A percentile compares a stretch with the other conserved stretches of the same genome.
Evolutionary conservation across 2,113 vertebrate genomes (phyloP).

Genomic region (Gobiocypris rarus): DNA sequence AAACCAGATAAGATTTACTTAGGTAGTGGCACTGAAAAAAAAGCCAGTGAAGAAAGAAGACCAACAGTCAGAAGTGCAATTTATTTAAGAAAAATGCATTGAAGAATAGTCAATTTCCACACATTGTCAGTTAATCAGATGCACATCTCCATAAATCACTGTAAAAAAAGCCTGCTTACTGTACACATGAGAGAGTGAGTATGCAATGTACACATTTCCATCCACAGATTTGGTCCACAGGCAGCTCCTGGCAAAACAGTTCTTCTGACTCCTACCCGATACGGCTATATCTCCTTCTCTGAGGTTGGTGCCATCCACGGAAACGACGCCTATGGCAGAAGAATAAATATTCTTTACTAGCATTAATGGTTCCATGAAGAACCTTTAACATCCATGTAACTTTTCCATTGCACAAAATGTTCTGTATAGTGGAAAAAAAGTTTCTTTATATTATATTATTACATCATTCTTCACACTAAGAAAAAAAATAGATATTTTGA

Average conservation of each 20-base stretch:
- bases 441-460: neutral
- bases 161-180: slow-evolving; percentile 60
- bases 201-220: slow-evolving; percentile 73
- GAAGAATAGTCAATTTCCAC: too few relatives aligned
- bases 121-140: too few relatives aligned
- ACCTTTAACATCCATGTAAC: neutral
- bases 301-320: slow-evolving; percentile 65
- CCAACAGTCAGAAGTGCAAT: too few relatives aligned
- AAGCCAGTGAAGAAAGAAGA: too few relatives aligned
- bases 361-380: neutral
- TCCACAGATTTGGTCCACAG: slow-evolving; percentile 76
- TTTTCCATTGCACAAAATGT: neutral
- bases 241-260: slow-evolving; percentile 74
- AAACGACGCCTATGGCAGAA: slow-evolving; percentile 54
- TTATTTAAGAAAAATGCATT: too few relatives aligned
- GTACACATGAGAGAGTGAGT: slow-evolving; percentile 66
- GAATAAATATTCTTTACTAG: neutral
- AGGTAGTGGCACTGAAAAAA: too few relatives aligned
- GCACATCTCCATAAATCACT: too few relatives aligned
- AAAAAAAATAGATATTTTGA: neutral
- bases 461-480: neutral
- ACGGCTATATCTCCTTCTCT: slow-evolving; percentile 74
- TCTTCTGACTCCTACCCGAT: slow-evolving; percentile 65
- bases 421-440: neutral
- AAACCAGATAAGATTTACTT: neutral